Conservation (phyloP, 2,113 vertebrate genomes). For the Microtus pennsylvanicus region DNA sequence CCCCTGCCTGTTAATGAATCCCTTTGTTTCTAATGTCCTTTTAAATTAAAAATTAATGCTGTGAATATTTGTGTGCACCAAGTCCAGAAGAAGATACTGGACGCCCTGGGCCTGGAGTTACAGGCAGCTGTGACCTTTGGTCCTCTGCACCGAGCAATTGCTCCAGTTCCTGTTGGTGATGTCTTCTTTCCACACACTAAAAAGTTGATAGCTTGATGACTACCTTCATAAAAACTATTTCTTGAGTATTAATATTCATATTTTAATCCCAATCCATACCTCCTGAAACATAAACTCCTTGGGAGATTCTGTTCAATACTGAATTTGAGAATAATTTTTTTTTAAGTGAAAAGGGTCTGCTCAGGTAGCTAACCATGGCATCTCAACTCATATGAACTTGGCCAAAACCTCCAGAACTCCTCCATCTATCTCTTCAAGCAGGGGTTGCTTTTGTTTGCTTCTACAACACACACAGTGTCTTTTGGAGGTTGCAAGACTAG, state of each 20-base stretch:
- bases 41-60: neutral
- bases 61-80: no score
- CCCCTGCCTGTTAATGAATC: neutral
- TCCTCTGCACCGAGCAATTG: neutral
- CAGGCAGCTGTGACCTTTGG: neutral
- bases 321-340: neutral
- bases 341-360: neutral
- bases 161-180: neutral
- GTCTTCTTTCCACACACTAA: neutral
- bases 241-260: neutral
- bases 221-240: neutral
- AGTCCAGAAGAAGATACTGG: neutral
- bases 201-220: neutral
- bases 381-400: neutral
- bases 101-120: neutral
- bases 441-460: neutral
- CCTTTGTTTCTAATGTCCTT: slow-evolving; percentile 20
- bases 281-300: neutral
- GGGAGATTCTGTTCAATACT: neutral
- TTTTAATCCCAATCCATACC: neutral
- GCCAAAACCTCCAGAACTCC: neutral
- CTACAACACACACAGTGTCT: neutral
- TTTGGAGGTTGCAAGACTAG: slow-evolving; percentile 29
- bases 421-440: neutral
- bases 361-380: neutral